Conservation (phyloP, 1,140 invertebrate species). For the Copidosoma floridanum region DNA sequence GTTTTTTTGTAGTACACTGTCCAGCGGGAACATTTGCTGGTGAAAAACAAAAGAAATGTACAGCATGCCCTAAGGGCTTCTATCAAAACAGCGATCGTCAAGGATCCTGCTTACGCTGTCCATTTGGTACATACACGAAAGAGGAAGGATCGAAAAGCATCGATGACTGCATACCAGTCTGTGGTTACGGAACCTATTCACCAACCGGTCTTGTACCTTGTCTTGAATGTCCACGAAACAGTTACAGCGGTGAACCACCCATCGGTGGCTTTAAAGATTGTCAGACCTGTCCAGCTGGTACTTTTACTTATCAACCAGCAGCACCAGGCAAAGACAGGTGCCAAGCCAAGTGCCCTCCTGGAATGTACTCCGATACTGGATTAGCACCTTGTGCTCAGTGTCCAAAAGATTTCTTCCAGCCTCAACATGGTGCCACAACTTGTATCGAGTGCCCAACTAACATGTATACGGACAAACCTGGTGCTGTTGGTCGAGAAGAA, state of each 20-base stretch:
- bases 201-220: conserved; percentile 93
- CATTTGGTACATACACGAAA: conserved; percentile 86
- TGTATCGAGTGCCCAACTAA: conserved; percentile 87
- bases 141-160: conserved; percentile 85
- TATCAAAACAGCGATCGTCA: conserved; percentile 91
- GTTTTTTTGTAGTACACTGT: conserved; percentile 75
- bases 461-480: conserved; percentile 76
- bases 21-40: conserved; percentile 92
- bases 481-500: conserved; percentile 75
- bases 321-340: conserved; percentile 82
- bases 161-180: conserved; percentile 86
- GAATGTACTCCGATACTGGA: conserved; percentile 92
- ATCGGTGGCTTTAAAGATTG: conserved; percentile 92
- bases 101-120: conserved; percentile 84
- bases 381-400: conserved; percentile 93
- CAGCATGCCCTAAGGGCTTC: conserved; percentile 83
- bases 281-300: conserved; percentile 85
- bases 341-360: conserved; percentile 86
- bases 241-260: conserved; percentile 84
- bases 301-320: conserved; percentile 88
- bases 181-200: conserved; percentile 94
- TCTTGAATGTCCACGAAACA: conserved; percentile 91
- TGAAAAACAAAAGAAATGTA: conserved; percentile 82
- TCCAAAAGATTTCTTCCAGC: conserved; percentile 90
- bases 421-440: conserved; percentile 73